Evolutionary conservation across 1,140 invertebrate genomes (phyloP), one percentile per base, ranked within the genome.

Genomic region (Ceratina calcarata): DNA sequence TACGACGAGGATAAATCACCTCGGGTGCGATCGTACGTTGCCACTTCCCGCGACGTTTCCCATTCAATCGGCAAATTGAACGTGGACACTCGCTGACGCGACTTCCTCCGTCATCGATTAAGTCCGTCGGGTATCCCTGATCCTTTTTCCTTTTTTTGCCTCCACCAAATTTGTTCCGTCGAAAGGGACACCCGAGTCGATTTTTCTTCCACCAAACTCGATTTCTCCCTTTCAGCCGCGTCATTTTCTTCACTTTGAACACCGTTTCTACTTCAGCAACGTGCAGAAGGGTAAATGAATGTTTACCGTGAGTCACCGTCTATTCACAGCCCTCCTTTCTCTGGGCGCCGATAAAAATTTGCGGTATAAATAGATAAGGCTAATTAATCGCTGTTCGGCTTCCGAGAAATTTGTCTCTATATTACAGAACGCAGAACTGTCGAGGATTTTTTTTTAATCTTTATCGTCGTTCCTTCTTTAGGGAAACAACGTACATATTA

Each of bases 231-330:
- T 24, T 8, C 79, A 15, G 78, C 66, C 72, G 57, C 67, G 83
- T 85, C 78, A 85, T 85, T 78, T 72, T 84, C 37, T 66, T 72
- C 75, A 12, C 58, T n/a, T n/a, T n/a, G 16, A 15, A 15, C 24
- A 18, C 10, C 45, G 76, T 66, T 51, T 80, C 72, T 61, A 64
- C 76, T 80, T 80, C 66, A 61, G 67, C 58, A 67, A 68, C 77
- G 83, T 67, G 78, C 57, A 60, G 37, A 51, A 64, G 73, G 66
- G 60, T 82, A 75, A 82, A 61, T 58, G 69, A 68, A 74, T 53
- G 51, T 62, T 82, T 75, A 24, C 55, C 49, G 57, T 78, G 69
- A 85, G 66, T 86, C 83, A 86, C 70, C 70, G 61, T 77, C 68
- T 75, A 84, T 84, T 84, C 75, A 53, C 69, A 57, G 69, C 53